Percentiles rank a stretch among this genome's conserved stretches.
These are phyloP conservation scores for Phalacrocorax carbo DNA, from an alignment of 2,113 vertebrate genomes.

Conservation along the genomic window DNA sequence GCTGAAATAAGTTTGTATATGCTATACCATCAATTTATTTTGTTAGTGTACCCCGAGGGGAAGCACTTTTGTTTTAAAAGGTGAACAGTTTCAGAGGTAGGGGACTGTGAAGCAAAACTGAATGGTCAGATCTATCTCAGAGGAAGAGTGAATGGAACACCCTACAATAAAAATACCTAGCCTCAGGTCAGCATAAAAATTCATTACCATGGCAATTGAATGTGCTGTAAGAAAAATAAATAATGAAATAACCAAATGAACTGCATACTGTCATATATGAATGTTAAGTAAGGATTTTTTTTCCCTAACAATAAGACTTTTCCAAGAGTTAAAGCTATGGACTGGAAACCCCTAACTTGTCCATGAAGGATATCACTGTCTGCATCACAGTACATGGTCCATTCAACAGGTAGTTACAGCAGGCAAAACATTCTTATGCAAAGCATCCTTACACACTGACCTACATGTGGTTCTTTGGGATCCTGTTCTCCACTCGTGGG, in stretches of 20 bases:
- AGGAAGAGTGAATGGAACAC: neutral
- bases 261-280: neutral
- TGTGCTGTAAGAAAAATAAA: neutral
- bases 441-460: neutral
- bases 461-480: neutral
- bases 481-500: neutral
- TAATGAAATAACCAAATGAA: neutral
- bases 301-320: neutral
- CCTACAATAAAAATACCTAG: conserved; percentile 21
- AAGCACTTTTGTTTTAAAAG: conserved; percentile 30
- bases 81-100: conserved; percentile 34
- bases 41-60: conserved; percentile 19
- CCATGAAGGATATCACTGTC: neutral
- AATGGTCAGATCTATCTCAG: neutral
- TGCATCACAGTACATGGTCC: neutral
- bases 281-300: neutral
- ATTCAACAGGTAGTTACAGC: neutral
- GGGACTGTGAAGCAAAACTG: conserved; percentile 45
- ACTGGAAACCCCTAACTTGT: neutral
- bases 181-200: conserved; percentile 33
- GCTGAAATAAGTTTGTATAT: conserved; percentile 33
- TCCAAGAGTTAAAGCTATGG: neutral
- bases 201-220: neutral
- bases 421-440: neutral
- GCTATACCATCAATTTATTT: conserved; percentile 17